Evolutionary conservation across 2,888 invertebrate species (phyloP), one percentile per base, ranked within the genome.

Genomic region (Spisula subtruncata): DNA sequence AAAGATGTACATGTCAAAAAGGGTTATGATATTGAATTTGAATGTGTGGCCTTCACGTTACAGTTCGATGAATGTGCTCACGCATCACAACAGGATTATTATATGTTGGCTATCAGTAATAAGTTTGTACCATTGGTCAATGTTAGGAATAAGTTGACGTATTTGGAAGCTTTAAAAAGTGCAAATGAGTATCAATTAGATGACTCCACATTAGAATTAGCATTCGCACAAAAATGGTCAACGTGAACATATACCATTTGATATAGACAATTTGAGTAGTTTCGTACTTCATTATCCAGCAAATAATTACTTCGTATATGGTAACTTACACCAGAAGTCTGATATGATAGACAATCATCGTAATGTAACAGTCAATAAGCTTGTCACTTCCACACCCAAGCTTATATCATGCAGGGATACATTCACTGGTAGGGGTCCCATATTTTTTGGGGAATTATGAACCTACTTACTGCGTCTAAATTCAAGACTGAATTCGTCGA

Each of bases 211-310:
- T 32, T 71, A 12, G 71, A 71, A n/a, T 14, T 71, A 32, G 71
- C 71, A 29, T 71, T 71, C 29, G 71, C 71, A 1, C n/a, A 71
- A 71, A 14, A 71, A 71, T 71, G 71, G 71, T 32, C 71, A 71
- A 12, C 25, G 12, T 10, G 71, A 71, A n/a, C 71, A 71, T 16
- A 71, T 71, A 32, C 29, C 32, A 32, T 71, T 71, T 71, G 32
- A 71, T 16, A 32, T 71, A 10, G 71, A 71, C 29, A 71, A 71
- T 32, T 12, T 71, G 29, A 8, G 29, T 12, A 32, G 71, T 32
- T 71, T 32, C 16, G 32, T 32, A 32, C 71, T 32, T 32, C 32
- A 32, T 71, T 71, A 71, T 32, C 71, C 71, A 32, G 29, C 71
- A 32, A 60, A 18, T 25, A 60, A 60, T 60, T 60, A 60, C 20